Base-by-base conservation (phyloP, 2,888 invertebrate species). In the Scelioninae gen. 1 region DNA sequence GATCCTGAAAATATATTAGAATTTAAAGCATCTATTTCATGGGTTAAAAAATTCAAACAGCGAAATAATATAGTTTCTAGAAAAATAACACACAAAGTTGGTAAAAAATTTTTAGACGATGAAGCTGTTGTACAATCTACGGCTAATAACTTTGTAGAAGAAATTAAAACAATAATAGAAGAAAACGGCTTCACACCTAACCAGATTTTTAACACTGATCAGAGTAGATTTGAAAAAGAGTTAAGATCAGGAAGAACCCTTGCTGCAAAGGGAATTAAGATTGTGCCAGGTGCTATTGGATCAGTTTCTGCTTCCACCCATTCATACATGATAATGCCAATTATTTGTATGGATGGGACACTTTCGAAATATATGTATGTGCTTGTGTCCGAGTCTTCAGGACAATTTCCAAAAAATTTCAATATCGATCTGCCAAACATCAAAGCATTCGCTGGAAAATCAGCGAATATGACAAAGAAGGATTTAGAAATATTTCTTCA, bases 161-260 rank as follows among this genome's bases (percentile, higher is more conserved):
- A 63, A 32, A 11, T 47, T 5, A 63, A 32, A 15, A 4, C n/a
- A 7, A 7, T 47, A 31, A 63, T 63, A 32, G 31, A 9, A 8
- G 49, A 63, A 32, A 63, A 49, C 47, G 11, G 43, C 7, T 45
- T 47, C 10, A 47, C 31, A 31, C 49, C 49, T 10, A 32, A 63
- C 9, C 47, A 63, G 32, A 16, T 47, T 23, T 6, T 63, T 13
- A 63, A 63, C 13, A 7, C 15, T n/a, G 65, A 65, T 65, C 65
- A 65, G 51, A 65, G 65, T 23, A 8, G 51, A n/a, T 65, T 65
- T 38, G 51, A 65, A 38, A 65, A 65, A 23, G 65, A 65, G 32
- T 38, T 65, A 23, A 31, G 38, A 23, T 65, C 65, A 51, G 49
- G 38, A 65, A 47, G 65, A n/a, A 65, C 65, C 7, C 43, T 65